phyloP scores from a whole-genome alignment of 35 echinoderm and acorn worm genomes.

The Anneissia japonica region DNA sequence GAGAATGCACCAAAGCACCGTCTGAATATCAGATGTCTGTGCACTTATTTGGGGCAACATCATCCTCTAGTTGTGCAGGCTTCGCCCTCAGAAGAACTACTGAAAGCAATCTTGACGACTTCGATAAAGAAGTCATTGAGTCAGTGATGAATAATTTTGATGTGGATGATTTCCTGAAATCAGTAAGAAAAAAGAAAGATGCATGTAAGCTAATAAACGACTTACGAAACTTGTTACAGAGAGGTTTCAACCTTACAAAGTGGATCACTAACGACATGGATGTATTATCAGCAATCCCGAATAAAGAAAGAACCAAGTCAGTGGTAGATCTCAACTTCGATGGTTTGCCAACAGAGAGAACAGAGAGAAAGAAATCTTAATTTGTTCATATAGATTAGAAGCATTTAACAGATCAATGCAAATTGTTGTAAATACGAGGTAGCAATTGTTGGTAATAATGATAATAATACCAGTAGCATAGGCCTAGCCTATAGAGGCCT shows the following conservation, averaged over 20 bases:
- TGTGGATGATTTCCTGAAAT: constrained; percentile 32
- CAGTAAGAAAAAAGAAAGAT: background rate
- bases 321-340: background rate
- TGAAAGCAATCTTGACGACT: background rate
- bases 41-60: constrained; percentile 34
- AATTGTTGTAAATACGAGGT: too few species aligned
- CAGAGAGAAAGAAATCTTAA: too few species aligned
- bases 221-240: background rate
- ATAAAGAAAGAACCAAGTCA: background rate
- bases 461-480: too few species aligned
- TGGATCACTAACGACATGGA: constrained; percentile 20
- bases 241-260: constrained; percentile 17
- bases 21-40: background rate
- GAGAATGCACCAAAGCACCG: background rate
- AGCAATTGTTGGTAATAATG: too few species aligned
- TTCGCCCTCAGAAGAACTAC: background rate
- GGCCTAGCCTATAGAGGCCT: too few species aligned
- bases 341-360: constrained; percentile 18
- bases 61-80: constrained; percentile 9
- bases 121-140: background rate
- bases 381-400: too few species aligned
- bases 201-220: background rate
- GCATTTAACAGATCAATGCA: too few species aligned
- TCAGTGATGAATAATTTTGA: too few species aligned
- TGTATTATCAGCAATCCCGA: background rate